Percentiles rank a stretch among this genome's conserved stretches.
Evolutionary conservation across 2,888 invertebrate genomes (phyloP).

Genomic region (Eilema sororculum): DNA sequence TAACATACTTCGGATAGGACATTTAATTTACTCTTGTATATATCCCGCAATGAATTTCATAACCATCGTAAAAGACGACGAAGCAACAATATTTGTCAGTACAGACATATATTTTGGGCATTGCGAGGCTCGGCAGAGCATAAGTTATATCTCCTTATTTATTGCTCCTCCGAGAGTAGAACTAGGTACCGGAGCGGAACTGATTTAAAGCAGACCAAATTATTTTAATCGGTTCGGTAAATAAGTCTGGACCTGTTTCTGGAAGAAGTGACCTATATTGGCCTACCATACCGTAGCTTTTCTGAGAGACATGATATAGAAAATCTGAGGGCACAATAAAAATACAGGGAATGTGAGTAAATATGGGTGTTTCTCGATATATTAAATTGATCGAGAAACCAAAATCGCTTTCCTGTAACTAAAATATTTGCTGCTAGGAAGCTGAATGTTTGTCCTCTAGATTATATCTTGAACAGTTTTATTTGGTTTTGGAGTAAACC

Average conservation of each 20-base stretch:
- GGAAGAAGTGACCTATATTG: background rate
- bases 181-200: background rate
- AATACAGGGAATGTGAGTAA: no score
- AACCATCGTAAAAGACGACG: background rate
- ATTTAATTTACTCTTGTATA: constrained; percentile 1
- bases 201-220: constrained; percentile 2
- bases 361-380: no score
- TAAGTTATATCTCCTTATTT: background rate
- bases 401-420: no score
- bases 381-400: no score
- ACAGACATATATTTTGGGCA: constrained; percentile 1
- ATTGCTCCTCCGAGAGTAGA: background rate
- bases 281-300: no score
- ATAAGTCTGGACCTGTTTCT: background rate
- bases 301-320: no score
- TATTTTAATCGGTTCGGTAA: background rate
- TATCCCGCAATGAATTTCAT: background rate
- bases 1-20: background rate
- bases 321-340: no score
- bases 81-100: background rate
- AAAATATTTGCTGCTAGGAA: no score
- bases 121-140: background rate
- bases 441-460: no score
- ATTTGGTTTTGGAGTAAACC: no score
- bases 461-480: no score